Conservation (phyloP, 2,888 invertebrate species). For the Dorcus hopei region DNA sequence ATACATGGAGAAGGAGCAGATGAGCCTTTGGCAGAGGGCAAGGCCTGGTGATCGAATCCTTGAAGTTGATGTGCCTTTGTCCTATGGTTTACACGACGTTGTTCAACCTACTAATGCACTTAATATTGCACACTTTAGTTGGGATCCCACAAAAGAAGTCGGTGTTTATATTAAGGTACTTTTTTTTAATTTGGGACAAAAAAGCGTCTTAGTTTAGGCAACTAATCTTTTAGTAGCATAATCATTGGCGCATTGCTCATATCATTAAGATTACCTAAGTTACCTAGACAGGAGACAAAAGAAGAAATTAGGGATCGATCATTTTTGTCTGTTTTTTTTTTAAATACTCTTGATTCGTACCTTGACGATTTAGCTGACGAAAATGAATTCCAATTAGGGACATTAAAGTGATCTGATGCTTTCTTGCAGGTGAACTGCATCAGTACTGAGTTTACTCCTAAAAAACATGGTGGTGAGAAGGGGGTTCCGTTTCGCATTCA, state of each 20-base stretch:
- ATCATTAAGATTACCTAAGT: too few relatives aligned
- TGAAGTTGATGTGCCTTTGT: constrained; percentile 89
- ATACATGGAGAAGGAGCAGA: constrained; percentile 93
- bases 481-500: constrained; percentile 96
- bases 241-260: too few relatives aligned
- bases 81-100: constrained; percentile 86
- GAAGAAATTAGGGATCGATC: too few relatives aligned
- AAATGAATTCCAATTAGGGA: too few relatives aligned
- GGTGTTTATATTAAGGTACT: constrained; percentile 89
- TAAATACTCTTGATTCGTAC: too few relatives aligned
- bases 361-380: too few relatives aligned
- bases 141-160: constrained; percentile 96
- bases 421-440: constrained; percentile 82
- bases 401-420: too few relatives aligned
- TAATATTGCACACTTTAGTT: constrained; percentile 84
- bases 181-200: constrained; percentile 1
- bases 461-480: constrained; percentile 97
- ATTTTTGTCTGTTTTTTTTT: too few relatives aligned
- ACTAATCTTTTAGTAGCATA: too few relatives aligned
- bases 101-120: constrained; percentile 67
- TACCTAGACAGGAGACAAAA: too few relatives aligned
- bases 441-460: constrained; percentile 96
- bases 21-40: constrained; percentile 85
- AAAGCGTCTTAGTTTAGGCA: not conserved
- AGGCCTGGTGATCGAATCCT: constrained; percentile 89